Conservation (phyloP, 2,113 vertebrate species). For the Leptodactylus fuscus region DNA sequence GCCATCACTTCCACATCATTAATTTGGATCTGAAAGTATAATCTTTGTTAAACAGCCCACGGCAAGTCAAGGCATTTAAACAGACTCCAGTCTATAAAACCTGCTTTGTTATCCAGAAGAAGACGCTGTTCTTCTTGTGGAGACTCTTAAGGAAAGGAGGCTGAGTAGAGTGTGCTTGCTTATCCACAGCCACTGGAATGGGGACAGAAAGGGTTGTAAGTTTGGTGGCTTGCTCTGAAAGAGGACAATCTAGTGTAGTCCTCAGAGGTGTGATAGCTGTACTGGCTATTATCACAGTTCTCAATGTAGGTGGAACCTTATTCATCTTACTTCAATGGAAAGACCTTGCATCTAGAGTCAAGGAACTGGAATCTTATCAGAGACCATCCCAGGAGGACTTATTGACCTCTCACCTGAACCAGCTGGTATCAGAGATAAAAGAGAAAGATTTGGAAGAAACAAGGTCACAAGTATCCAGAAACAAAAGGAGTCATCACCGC, state of each 20-base stretch:
- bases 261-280: conserved; percentile 75
- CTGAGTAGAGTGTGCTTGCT: neutral
- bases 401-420: neutral
- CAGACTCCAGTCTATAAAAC: conserved; percentile 33
- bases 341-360: conserved; percentile 74
- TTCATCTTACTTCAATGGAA: conserved; percentile 83
- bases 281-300: conserved; percentile 74
- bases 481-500: conserved; percentile 80
- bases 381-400: conserved; percentile 41
- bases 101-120: conserved; percentile 46
- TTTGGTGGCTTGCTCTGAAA: conserved; percentile 42
- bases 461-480: conserved; percentile 72
- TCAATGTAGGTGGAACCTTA: conserved; percentile 83
- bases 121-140: conserved; percentile 27
- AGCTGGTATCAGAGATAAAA: conserved; percentile 24
- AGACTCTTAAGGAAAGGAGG: conserved; percentile 10
- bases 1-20: conserved; percentile 58
- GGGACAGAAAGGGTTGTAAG: conserved; percentile 58
- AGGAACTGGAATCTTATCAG: conserved; percentile 69
- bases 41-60: conserved; percentile 72
- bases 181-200: neutral
- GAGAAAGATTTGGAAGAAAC: conserved; percentile 34
- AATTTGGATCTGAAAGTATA: conserved; percentile 63
- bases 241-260: conserved; percentile 30
- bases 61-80: conserved; percentile 60